phyloP scores from a whole-genome alignment of 1,140 invertebrate species.

The Zaprionus tsacasi region DNA sequence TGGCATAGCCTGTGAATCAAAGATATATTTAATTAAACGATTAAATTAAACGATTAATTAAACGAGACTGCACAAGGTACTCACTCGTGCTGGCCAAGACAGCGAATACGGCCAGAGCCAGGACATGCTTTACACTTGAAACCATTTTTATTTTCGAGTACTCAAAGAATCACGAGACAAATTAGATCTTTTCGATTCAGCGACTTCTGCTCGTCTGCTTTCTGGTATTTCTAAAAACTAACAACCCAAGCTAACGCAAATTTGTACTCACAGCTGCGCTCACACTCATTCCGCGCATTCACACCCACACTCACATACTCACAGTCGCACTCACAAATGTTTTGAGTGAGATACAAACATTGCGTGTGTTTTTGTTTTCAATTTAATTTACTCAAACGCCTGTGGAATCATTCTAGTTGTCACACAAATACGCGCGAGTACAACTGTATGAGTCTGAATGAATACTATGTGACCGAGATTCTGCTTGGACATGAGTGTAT shows the following conservation, averaged over 20 bases:
- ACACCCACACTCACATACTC: conserved; percentile 22
- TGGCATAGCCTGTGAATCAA: conserved; percentile 60
- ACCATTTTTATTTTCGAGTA: conserved; percentile 58
- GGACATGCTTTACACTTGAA: conserved; percentile 60
- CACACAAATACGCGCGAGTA: conserved; percentile 31
- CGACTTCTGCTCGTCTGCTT: conserved; percentile 38
- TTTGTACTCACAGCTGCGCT: conserved; percentile 1
- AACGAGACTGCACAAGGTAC: not conserved
- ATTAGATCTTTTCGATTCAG: conserved; percentile 46
- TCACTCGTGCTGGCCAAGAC: conserved; percentile 67
- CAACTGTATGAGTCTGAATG: conserved; percentile 8
- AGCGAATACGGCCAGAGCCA: conserved; percentile 69
- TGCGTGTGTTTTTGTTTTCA: conserved; percentile 31
- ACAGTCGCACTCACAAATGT: conserved; percentile 19
- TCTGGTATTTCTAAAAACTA: conserved; percentile 11
- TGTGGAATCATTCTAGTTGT: conserved; percentile 54
- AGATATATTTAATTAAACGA: too few relatives aligned
- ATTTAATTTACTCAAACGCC: conserved; percentile 38
- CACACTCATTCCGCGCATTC: conserved; percentile 17
- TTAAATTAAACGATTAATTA: too few relatives aligned
- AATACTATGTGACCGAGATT: conserved; percentile 4
- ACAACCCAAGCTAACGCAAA: conserved; percentile 7
- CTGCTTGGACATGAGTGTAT: conserved; percentile 14
- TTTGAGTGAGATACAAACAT: conserved; percentile 34
- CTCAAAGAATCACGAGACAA: conserved; percentile 9